phyloP scores from a whole-genome alignment of 2,797 vertebrate genomes.

The Coregonus ussuriensis region DNA sequence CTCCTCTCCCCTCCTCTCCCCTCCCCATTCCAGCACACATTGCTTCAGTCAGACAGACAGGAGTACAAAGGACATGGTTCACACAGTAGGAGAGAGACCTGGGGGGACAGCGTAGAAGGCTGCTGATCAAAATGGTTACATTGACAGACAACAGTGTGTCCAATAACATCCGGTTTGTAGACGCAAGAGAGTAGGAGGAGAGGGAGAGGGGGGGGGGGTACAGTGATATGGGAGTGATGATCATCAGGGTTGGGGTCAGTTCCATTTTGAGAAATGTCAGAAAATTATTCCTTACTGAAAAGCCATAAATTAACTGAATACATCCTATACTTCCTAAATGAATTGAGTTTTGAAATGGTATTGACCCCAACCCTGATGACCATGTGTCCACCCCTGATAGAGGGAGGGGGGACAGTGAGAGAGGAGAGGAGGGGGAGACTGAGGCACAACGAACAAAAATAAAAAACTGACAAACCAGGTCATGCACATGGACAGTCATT shows the following conservation, averaged over 20 bases:
- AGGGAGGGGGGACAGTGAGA: not conserved
- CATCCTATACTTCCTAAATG: not conserved
- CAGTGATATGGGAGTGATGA: no score
- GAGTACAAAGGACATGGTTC: conserved; percentile 2
- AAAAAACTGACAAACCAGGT: not conserved
- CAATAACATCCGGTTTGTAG: not conserved
- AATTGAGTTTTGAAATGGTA: not conserved
- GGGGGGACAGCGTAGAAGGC: not conserved
- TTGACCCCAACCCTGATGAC: not conserved
- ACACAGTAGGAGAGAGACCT: not conserved
- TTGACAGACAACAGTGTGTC: conserved; percentile 1
- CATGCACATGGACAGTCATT: not conserved
- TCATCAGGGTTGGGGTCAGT: not conserved
- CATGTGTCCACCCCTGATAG: not conserved
- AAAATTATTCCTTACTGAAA: not conserved
- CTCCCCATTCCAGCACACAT: not conserved
- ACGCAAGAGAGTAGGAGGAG: not conserved
- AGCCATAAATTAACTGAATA: not conserved
- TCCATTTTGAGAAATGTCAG: no score
- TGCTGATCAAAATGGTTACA: not conserved
- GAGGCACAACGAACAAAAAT: no score
- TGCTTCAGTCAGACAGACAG: not conserved
- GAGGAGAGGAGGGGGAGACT: no score
- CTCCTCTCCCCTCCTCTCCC: no score
- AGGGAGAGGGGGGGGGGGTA: no score